Evolutionary conservation across 2,888 invertebrate genomes (phyloP), one percentile per base, ranked within the genome.

Genomic region (Alviniconcha strummeri): DNA sequence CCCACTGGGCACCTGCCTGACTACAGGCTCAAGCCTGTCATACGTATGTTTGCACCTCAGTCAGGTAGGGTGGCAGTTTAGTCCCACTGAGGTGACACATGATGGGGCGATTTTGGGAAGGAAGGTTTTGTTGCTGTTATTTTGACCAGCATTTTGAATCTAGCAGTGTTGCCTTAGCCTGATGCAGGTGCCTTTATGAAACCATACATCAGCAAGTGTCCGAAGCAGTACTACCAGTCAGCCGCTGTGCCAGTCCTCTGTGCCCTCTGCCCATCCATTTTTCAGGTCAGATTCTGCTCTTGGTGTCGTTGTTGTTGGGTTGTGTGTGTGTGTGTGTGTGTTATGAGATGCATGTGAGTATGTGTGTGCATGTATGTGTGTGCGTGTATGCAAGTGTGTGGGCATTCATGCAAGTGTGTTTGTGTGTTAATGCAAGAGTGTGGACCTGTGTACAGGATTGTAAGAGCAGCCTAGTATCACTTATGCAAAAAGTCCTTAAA

Each of bases 201-300:
- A 91, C 96, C 97, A 52, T 97, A 97, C 90, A 95, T 98, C 88
- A 96, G 96, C 92, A 96, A 96, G 88, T 98, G 98, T 92, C 98
- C 98, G 82, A 96, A 96, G 72, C 96, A 96, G 84, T 97, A 96
- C 93, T 96, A 97, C 91, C 95, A 95, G 83, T 94, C 95, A 86
- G 97, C 97, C 67, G 94, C 97, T 74, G 94, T 97, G 91, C 97
- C 98, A 78, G 95, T 98, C 79, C 95, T 98, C 86, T 95, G 96
- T 5, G 96, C 96, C 90, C 94, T 97, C 71, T 96, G 97, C 81
- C 97, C 97, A 0, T 96, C 96, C 93, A 96, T 92, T 89, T 90
- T 89, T 83, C 89, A 92, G 90, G 93, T 94, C 84, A 87, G 88
- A 84, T 67, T 52, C 60, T 4, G 67, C 17, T 67, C 15, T 55